A percentile compares a stretch with the other conserved stretches of the same genome.
Evolutionary conservation across 2,113 vertebrate species (phyloP).

Genomic region (Platichthys stellatus): DNA sequence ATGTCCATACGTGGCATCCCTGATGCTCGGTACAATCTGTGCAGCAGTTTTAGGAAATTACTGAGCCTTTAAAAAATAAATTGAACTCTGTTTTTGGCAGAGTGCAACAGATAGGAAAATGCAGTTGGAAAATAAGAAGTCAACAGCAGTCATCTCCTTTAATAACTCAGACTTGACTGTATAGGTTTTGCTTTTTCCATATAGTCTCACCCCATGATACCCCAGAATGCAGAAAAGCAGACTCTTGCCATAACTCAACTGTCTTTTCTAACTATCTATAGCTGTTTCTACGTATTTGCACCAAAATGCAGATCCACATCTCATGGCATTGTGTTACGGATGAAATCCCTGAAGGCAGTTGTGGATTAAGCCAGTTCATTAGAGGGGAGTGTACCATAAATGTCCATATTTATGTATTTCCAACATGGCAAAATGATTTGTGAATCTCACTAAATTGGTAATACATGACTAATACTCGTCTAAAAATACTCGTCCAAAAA

Average conservation of each 20-base stretch:
- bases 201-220: background rate
- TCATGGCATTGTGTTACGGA: background rate
- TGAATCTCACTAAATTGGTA: background rate
- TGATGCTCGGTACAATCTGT: background rate
- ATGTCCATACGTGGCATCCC: background rate
- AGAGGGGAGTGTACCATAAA: background rate
- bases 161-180: background rate
- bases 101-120: background rate
- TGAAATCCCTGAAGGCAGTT: background rate
- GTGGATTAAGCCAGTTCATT: background rate
- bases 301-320: background rate
- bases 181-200: background rate
- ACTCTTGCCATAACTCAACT: background rate
- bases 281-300: background rate
- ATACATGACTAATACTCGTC: background rate
- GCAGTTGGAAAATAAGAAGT: background rate
- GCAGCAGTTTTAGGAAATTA: background rate
- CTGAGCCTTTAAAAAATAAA: background rate
- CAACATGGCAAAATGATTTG: background rate
- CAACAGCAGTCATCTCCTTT: conserved; percentile 1
- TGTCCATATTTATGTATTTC: background rate
- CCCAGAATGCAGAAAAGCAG: background rate
- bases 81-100: background rate
- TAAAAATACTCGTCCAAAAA: conserved; percentile 2
- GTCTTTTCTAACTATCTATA: background rate